Evolutionary conservation across 2,888 invertebrate species (phyloP).

Genomic region (Melinaea menophilus): DNA sequence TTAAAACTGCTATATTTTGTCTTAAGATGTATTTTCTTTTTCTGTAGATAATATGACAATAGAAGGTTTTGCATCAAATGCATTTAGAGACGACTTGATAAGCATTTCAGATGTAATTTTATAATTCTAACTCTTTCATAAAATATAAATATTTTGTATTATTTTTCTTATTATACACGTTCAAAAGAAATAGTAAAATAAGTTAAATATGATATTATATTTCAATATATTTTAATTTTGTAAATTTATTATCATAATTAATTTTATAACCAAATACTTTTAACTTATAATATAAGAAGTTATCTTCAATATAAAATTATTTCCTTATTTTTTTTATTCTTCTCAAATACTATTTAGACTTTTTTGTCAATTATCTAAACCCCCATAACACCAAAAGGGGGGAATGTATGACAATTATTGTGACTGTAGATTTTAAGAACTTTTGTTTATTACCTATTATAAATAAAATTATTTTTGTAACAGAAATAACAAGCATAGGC

Average conservation of each 20-base stretch:
- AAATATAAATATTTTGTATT: not conserved
- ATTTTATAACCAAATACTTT: not conserved
- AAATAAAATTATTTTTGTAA: conserved; percentile 71
- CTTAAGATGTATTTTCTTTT: not conserved
- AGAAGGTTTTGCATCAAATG: conserved; percentile 5
- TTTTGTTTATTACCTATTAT: conserved; percentile 43
- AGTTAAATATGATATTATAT: conserved; percentile 1
- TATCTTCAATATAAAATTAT: not conserved
- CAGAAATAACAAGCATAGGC: conserved; percentile 47
- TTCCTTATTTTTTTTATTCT: not conserved
- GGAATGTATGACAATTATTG: conserved; percentile 24
- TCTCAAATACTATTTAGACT: not conserved
- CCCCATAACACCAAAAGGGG: conserved; percentile 23
- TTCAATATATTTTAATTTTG: conserved; percentile 5
- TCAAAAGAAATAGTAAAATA: conserved; percentile 3
- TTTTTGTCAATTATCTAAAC: conserved; percentile 10
- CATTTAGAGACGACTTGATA: not conserved
- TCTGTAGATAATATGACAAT: conserved; percentile 3
- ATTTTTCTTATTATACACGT: conserved; percentile 1
- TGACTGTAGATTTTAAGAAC: conserved; percentile 38
- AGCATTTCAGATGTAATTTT: conserved; percentile 4
- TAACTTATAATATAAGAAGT: not conserved
- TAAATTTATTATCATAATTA: not conserved
- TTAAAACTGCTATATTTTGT: no score
- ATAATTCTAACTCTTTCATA: not conserved